Evolutionary conservation across 2,797 vertebrate genomes (phyloP).

Genomic region (Helostoma temminkii): DNA sequence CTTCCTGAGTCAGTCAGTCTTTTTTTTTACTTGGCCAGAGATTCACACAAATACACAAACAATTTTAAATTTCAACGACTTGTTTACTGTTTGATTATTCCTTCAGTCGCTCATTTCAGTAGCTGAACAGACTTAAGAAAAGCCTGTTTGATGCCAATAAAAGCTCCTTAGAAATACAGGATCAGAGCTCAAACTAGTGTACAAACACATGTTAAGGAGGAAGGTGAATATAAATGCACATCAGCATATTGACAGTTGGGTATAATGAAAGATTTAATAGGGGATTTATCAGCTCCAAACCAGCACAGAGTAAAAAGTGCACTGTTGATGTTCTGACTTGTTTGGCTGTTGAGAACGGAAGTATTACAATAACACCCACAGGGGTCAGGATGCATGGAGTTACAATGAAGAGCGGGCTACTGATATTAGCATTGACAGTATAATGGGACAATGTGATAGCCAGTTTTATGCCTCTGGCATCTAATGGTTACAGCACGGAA

Average conservation of each 20-base stretch:
- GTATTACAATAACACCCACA: constrained; percentile 9
- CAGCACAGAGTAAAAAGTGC: constrained; percentile 4
- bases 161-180: neutral
- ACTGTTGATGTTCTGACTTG: constrained; percentile 28
- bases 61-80: constrained; percentile 66
- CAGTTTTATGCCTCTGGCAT: constrained; percentile 45
- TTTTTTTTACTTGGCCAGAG: constrained; percentile 32
- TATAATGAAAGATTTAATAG: constrained; percentile 38
- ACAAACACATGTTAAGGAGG: neutral
- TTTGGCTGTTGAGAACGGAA: constrained; percentile 3
- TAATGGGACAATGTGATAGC: constrained; percentile 48
- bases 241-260: constrained; percentile 30
- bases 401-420: constrained; percentile 2
- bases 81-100: constrained; percentile 63
- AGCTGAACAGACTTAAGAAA: constrained; percentile 44
- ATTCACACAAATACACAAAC: constrained; percentile 19
- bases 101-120: constrained; percentile 48
- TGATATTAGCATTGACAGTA: constrained; percentile 53
- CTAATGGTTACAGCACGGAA: constrained; percentile 54
- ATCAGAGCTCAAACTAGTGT: constrained; percentile 21
- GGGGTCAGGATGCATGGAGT: constrained; percentile 22
- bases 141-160: constrained; percentile 30
- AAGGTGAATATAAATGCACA: constrained; percentile 6
- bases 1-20: constrained; percentile 42
- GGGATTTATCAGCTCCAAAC: constrained; percentile 35